Evolutionary conservation across 1,140 invertebrate species (phyloP), one percentile per base, ranked within the genome.

Genomic region (Lepidurus apus): DNA sequence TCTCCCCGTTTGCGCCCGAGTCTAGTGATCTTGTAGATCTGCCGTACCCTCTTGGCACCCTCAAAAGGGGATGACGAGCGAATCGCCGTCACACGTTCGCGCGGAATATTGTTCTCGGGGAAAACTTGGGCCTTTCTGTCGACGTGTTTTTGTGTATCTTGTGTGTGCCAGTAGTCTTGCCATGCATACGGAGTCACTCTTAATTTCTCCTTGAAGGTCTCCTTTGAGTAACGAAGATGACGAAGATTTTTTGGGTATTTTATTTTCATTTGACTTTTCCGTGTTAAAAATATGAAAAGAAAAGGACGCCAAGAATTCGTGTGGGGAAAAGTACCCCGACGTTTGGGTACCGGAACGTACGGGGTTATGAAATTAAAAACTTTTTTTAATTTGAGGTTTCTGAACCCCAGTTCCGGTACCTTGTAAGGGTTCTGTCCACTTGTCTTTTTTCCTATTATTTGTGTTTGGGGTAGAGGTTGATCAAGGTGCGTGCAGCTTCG

Each of bases 181-280:
- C 53, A 65, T 65, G 53, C 53, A 65, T 65, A 65, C 53, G 21
- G 53, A 65, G n/a, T n/a, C 1, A n/a, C 53, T 65, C 53, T 65
- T 65, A 65, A 65, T 65, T 65, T 65, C 53, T 34, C 34, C 34
- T 34, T 34, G 3, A 65, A 65, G 53, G 53, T 65, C 53, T 65
- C 10, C 45, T 10, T 65, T 21, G 53, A 11, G 53, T 34, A 34
- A 34, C 34, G n/a, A 21, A 17, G 21, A 65, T 65, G 13, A 65
- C 7, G 8, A 9, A 65, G 13, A 65, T 0, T 34, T 34, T 34
- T 34, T 34, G n/a, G n/a, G n/a, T n/a, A n/a, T n/a, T 34, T 34
- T 34, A 34, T 34, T 34, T 34, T 34, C 3, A 34, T 4, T 3
- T 34, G 2, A 34, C 34, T 34, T 34, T 34, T 34, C 34, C 4